Conservation (phyloP, 2,797 vertebrate genomes). For the Melanotaenia maccullochi region DNA sequence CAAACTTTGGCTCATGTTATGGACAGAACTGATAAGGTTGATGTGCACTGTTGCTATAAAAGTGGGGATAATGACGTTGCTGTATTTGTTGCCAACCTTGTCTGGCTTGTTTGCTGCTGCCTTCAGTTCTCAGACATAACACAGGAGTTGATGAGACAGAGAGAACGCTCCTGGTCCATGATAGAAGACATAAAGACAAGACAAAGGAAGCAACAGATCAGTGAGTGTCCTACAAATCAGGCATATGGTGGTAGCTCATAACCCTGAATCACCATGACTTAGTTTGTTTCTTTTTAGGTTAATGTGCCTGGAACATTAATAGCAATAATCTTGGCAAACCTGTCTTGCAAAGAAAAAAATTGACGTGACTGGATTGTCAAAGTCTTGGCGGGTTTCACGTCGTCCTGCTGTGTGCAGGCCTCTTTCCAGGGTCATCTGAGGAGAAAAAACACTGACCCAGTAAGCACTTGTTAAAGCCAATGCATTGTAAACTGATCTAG, state of each 20-base stretch:
- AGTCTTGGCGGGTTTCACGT: constrained; percentile 29
- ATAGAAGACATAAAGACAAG: constrained; percentile 37
- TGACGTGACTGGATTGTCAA: constrained; percentile 15
- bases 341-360: background rate
- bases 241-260: constrained; percentile 1
- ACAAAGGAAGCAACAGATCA: constrained; percentile 9
- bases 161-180: background rate
- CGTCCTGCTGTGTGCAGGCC: constrained; percentile 26
- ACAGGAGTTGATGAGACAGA: background rate
- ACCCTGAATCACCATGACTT: background rate
- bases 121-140: constrained; percentile 4
- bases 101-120: constrained; percentile 33
- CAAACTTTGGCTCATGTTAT: constrained; percentile 40
- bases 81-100: constrained; percentile 50
- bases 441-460: constrained; percentile 34
- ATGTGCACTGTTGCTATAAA: constrained; percentile 22
- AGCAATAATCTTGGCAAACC: constrained; percentile 16
- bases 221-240: background rate
- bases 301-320: constrained; percentile 20
- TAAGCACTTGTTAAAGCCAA: constrained; percentile 33
- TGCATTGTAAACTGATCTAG: background rate
- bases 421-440: constrained; percentile 29
- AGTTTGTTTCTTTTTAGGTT: constrained; percentile 5
- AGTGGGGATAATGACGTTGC: constrained; percentile 31
- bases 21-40: constrained; percentile 47